Evolutionary conservation across 1,140 invertebrate species (phyloP).

Genomic region (Pseudomyrmex flavicornis): DNA sequence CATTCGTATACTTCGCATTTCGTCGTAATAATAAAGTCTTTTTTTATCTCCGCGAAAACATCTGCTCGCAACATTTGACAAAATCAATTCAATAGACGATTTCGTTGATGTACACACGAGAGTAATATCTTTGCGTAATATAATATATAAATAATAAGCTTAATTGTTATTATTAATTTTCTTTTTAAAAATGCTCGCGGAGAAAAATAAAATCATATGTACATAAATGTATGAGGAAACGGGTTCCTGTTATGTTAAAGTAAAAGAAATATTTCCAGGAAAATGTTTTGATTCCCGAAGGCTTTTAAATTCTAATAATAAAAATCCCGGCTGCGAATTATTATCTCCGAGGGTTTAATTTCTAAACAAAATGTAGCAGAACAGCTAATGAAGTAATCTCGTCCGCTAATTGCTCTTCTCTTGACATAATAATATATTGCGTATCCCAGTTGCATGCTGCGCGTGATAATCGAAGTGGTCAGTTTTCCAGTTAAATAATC

Average conservation of each 20-base stretch:
- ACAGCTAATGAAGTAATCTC: not conserved
- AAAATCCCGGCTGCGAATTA: too few relatives aligned
- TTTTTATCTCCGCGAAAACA: not conserved
- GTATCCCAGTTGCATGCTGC: not conserved
- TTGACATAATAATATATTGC: not conserved
- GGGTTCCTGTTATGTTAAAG: too few relatives aligned
- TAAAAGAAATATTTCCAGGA: too few relatives aligned
- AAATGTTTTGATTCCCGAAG: too few relatives aligned
- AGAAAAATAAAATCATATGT: too few relatives aligned
- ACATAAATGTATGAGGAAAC: too few relatives aligned
- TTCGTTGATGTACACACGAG: not conserved
- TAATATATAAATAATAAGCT: too few relatives aligned
- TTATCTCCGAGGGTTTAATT: too few relatives aligned
- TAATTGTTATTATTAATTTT: too few relatives aligned
- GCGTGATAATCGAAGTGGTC: not conserved
- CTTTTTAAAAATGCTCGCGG: too few relatives aligned
- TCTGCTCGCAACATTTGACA: not conserved
- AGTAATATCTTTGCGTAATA: not conserved
- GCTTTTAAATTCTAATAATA: too few relatives aligned
- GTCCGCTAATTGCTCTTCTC: not conserved
- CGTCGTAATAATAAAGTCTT: not conserved
- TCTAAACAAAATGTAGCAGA: too few relatives aligned
- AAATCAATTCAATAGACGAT: not conserved
- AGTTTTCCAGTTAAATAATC: slow-evolving; percentile 18
- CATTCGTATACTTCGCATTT: not conserved